Percentiles rank a stretch among this genome's conserved stretches.
These are phyloP conservation scores for Spialia ferax DNA, from an alignment of 2,888 invertebrate genomes.

Conservation along the genomic window DNA sequence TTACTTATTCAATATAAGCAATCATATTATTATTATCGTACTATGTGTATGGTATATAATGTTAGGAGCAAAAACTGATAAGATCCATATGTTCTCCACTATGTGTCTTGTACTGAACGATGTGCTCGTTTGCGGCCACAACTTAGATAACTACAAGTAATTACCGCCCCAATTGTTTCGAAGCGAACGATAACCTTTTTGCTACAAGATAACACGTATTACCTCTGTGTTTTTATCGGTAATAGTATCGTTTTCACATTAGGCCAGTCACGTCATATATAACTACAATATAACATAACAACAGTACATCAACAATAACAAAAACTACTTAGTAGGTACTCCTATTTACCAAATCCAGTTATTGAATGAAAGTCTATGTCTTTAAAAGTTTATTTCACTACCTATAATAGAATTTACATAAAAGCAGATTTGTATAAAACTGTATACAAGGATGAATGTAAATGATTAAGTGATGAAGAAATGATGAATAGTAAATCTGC, in stretches of 20 bases:
- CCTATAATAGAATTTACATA: no score
- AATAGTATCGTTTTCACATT: slow-evolving; percentile 22
- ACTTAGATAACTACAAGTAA: slow-evolving; percentile 20
- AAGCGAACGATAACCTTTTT: slow-evolving; percentile 24
- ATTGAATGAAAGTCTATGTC: no score
- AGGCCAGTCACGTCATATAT: background rate
- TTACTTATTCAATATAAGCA: no score
- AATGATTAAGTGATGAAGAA: no score
- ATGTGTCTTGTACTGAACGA: slow-evolving; percentile 24
- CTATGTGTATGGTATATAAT: background rate
- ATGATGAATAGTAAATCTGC: background rate
- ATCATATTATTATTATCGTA: background rate
- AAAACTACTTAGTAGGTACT: no score
- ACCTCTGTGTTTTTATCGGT: slow-evolving; percentile 15
- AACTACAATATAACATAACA: no score
- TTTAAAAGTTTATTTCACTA: no score
- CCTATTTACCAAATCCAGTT: no score
- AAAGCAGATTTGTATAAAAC: background rate
- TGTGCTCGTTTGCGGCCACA: slow-evolving; percentile 25
- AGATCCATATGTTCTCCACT: slow-evolving; percentile 10
- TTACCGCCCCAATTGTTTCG: slow-evolving; percentile 32
- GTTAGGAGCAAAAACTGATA: slow-evolving; percentile 19
- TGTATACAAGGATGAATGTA: background rate
- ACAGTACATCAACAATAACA: no score
- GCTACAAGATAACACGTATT: slow-evolving; percentile 15